Evolutionary conservation across 2,113 vertebrate species (phyloP).

Genomic region (Marcusenius ussheri): DNA sequence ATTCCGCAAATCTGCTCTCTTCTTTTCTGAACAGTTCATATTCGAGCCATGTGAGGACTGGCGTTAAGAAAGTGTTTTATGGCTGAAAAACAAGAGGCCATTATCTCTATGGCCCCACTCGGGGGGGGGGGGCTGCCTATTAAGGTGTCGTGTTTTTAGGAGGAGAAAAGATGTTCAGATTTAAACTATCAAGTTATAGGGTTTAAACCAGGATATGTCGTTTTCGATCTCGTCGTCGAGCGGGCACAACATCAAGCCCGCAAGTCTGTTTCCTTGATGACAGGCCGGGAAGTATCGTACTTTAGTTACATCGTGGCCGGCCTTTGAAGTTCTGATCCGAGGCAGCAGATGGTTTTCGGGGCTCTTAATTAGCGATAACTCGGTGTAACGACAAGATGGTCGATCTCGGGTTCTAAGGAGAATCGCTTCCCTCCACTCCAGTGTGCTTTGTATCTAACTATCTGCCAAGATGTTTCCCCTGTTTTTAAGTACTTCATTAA

Average conservation of each 20-base stretch:
- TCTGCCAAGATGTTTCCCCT: neutral
- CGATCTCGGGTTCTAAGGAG: neutral
- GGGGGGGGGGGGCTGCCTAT: neutral
- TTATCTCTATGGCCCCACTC: neutral
- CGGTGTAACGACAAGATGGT: neutral
- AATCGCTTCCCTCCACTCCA: neutral
- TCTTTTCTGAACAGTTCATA: neutral
- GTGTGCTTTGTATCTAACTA: neutral
- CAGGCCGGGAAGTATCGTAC: neutral
- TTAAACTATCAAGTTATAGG: neutral
- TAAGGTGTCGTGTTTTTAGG: neutral
- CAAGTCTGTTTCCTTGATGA: neutral
- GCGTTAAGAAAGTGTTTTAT: neutral
- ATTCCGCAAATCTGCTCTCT: slow-evolving; percentile 7
- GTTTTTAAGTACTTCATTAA: slow-evolving; percentile 37
- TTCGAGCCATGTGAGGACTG: neutral
- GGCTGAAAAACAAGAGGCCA: neutral
- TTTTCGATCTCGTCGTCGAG: neutral
- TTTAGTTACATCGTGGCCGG: neutral
- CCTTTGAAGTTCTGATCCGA: slow-evolving; percentile 6
- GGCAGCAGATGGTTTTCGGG: neutral
- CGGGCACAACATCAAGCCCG: neutral
- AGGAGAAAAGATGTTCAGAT: neutral
- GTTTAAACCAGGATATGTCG: neutral
- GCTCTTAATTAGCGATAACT: neutral